Conservation (phyloP, 2,888 invertebrate genomes). For the Mystacides longicornis region DNA sequence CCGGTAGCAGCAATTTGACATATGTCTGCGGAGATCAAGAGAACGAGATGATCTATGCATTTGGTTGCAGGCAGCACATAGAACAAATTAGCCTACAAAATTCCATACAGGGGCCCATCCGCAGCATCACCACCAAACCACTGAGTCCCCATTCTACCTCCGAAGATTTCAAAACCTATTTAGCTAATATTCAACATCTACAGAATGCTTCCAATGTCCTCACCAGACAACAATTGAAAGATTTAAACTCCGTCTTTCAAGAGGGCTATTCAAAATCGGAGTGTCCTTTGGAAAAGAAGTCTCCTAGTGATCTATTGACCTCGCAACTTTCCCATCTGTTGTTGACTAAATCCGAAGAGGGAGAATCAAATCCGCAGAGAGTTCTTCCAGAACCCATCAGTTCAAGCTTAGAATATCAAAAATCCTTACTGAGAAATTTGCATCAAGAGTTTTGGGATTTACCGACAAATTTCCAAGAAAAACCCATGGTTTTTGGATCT, state of each 20-base stretch:
- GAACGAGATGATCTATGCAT: slow-evolving; percentile 46
- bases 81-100: slow-evolving; percentile 30
- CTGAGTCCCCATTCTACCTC: slow-evolving; percentile 58
- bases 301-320: slow-evolving; percentile 11
- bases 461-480: slow-evolving; percentile 86
- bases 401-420: slow-evolving; percentile 55
- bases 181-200: slow-evolving; percentile 65
- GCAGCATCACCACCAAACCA: slow-evolving; percentile 57
- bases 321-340: slow-evolving; percentile 11
- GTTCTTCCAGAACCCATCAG: slow-evolving; percentile 31
- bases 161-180: slow-evolving; percentile 62
- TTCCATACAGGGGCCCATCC: slow-evolving; percentile 35
- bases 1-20: slow-evolving; percentile 31
- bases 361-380: slow-evolving; percentile 23
- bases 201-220: slow-evolving; percentile 63
- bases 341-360: slow-evolving; percentile 10
- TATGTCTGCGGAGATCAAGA: slow-evolving; percentile 46
- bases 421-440: slow-evolving; percentile 55
- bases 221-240: slow-evolving; percentile 52
- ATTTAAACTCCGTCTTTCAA: slow-evolving; percentile 52
- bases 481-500: slow-evolving; percentile 81
- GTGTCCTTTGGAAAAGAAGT: slow-evolving; percentile 28
- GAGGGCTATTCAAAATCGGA: slow-evolving; percentile 46
- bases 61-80: slow-evolving; percentile 40
- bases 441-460: slow-evolving; percentile 93